Conservation (phyloP, 2,888 invertebrate genomes). For the Neoscelio sp. region DNA sequence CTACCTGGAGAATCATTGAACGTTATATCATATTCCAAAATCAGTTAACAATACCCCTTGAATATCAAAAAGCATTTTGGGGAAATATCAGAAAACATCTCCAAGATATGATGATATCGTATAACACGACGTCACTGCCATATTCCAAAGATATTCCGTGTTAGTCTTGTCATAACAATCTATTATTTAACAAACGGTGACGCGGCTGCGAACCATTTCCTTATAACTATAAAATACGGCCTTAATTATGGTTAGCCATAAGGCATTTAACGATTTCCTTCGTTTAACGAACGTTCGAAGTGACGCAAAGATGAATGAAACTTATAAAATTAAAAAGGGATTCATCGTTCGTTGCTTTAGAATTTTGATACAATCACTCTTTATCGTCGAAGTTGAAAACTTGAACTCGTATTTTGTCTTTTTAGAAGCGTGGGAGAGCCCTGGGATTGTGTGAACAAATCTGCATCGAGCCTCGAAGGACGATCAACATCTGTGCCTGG, state of each 20-base stretch:
- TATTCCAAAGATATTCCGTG: too few species aligned
- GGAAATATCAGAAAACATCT: too few species aligned
- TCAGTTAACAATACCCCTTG: neutral
- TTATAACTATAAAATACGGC: constrained; percentile 6
- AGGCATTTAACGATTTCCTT: constrained; percentile 35
- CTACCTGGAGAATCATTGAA: too few species aligned
- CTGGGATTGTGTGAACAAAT: constrained; percentile 49
- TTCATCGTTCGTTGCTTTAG: constrained; percentile 28
- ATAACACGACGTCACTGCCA: too few species aligned
- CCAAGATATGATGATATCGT: too few species aligned
- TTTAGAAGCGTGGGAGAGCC: constrained; percentile 66
- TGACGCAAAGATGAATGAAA: constrained; percentile 14
- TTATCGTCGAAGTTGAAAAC: constrained; percentile 39
- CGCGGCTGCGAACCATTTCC: neutral
- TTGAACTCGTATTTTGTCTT: constrained; percentile 59
- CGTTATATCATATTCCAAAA: constrained; percentile 2
- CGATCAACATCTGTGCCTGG: constrained; percentile 75
- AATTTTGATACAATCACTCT: constrained; percentile 53
- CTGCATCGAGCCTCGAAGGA: constrained; percentile 67
- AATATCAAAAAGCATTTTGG: too few species aligned
- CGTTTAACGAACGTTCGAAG: constrained; percentile 17
- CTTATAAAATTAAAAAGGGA: neutral
- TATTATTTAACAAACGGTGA: constrained; percentile 4
- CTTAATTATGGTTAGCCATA: constrained; percentile 26
- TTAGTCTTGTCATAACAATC: too few species aligned